These are phyloP conservation scores for Dysdera silvatica DNA, from an alignment of 1,140 invertebrate species.

Conservation along the genomic window DNA sequence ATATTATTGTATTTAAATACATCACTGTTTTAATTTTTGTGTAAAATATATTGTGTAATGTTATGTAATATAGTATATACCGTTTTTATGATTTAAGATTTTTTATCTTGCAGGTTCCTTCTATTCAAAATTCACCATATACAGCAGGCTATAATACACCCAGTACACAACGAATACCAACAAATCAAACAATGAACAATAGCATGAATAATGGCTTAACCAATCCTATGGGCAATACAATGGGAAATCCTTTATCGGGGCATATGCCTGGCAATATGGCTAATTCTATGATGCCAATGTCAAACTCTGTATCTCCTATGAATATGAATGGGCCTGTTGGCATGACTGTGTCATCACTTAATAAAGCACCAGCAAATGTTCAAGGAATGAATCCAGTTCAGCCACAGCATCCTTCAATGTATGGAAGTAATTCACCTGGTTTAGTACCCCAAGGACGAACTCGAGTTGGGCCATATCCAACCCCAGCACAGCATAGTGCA, in stretches of 20 bases:
- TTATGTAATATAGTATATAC: background rate
- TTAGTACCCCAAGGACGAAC: constrained; percentile 43
- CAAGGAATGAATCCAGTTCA: constrained; percentile 40
- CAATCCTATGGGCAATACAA: constrained; percentile 29
- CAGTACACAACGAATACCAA: constrained; percentile 29
- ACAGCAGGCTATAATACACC: constrained; percentile 4
- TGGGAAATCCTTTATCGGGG: constrained; percentile 30
- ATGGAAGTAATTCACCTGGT: constrained; percentile 28
- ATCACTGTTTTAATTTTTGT: background rate
- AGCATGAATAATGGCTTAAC: constrained; percentile 21
- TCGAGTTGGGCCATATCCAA: constrained; percentile 68
- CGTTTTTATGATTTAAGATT: background rate
- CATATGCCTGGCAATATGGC: constrained; percentile 34
- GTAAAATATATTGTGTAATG: background rate
- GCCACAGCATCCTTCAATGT: constrained; percentile 39
- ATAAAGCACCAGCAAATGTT: too few relatives aligned
- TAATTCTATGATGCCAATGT: constrained; percentile 31
- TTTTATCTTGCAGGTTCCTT: constrained; percentile 25
- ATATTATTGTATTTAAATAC: background rate
- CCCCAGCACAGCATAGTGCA: constrained; percentile 68
- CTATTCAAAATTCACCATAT: constrained; percentile 41
- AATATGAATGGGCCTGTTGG: constrained; percentile 37
- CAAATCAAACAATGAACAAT: constrained; percentile 23
- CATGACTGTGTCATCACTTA: too few relatives aligned
- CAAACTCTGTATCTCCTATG: constrained; percentile 22